Evolutionary conservation across 1,140 invertebrate species (phyloP).

Genomic region (Lasioglossum baleicum): DNA sequence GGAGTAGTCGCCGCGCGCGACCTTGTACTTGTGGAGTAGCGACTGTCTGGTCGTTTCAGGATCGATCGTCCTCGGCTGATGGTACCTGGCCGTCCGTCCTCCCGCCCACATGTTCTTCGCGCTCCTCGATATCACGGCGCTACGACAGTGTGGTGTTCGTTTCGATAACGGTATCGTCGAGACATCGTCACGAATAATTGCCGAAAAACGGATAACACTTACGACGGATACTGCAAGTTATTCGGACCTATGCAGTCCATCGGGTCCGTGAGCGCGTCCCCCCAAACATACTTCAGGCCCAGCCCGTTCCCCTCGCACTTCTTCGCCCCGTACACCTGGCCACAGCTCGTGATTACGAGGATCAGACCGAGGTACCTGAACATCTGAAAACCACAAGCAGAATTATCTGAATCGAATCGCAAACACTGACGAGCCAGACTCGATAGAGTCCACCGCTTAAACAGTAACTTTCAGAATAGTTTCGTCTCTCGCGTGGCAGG

Average conservation of each 20-base stretch:
- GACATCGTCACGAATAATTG: no score
- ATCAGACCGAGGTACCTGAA: conserved; percentile 66
- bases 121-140: conserved; percentile 83
- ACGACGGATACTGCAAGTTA: conserved; percentile 90
- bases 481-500: neutral
- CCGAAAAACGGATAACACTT: conserved; percentile 69
- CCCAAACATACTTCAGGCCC: conserved; percentile 89
- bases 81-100: conserved; percentile 82
- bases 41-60: conserved; percentile 86
- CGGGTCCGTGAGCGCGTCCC: conserved; percentile 89
- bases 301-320: conserved; percentile 82
- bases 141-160: conserved; percentile 73
- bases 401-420: no score
- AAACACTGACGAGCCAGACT: no score
- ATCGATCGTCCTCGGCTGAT: conserved; percentile 83
- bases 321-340: conserved; percentile 64
- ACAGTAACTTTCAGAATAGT: no score
- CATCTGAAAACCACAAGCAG: conserved; percentile 69
- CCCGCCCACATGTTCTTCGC: conserved; percentile 83
- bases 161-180: conserved; percentile 20
- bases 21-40: conserved; percentile 81
- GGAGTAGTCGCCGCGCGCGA: conserved; percentile 71
- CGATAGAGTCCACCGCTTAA: no score
- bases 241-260: conserved; percentile 89
- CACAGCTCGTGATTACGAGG: conserved; percentile 59